phyloP scores from a whole-genome alignment of 2,113 vertebrate species.

The Herpetotheres cachinnans region DNA sequence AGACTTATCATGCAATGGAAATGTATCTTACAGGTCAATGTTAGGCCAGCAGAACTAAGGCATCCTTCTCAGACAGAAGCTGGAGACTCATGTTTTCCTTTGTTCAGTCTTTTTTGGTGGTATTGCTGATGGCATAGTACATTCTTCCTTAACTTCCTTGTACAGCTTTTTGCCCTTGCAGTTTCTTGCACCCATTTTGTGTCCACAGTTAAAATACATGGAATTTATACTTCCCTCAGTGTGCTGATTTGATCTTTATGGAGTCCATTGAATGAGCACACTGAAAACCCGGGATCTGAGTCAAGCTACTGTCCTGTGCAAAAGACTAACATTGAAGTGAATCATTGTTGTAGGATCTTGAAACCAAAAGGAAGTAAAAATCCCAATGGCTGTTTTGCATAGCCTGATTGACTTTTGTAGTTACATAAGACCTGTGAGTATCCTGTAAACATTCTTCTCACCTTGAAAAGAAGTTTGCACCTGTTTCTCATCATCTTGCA shows the following conservation, averaged over 20 bases:
- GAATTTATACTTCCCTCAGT: not conserved
- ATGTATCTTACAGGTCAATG: not conserved
- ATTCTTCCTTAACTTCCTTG: not conserved
- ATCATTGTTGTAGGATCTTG: not conserved
- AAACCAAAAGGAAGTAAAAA: not conserved
- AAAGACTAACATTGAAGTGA: not conserved
- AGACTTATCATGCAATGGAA: not conserved
- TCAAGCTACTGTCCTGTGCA: not conserved
- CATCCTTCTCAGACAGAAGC: not conserved
- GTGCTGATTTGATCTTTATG: not conserved
- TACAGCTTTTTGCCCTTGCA: not conserved
- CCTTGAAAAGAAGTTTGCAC: not conserved
- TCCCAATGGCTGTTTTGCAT: not conserved
- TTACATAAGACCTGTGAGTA: not conserved
- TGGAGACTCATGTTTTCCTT: not conserved
- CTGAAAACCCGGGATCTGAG: not conserved
- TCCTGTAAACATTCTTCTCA: constrained; percentile 5
- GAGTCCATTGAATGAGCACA: not conserved
- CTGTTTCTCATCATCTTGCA: constrained; percentile 9
- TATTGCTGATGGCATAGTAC: not conserved
- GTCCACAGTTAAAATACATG: not conserved
- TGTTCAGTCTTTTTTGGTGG: not conserved
- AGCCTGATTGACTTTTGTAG: not conserved
- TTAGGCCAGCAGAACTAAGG: not conserved
- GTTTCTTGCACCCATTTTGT: not conserved